Evolutionary conservation across 2,797 vertebrate species (phyloP).

Genomic region (Cryptoprocta ferox): DNA sequence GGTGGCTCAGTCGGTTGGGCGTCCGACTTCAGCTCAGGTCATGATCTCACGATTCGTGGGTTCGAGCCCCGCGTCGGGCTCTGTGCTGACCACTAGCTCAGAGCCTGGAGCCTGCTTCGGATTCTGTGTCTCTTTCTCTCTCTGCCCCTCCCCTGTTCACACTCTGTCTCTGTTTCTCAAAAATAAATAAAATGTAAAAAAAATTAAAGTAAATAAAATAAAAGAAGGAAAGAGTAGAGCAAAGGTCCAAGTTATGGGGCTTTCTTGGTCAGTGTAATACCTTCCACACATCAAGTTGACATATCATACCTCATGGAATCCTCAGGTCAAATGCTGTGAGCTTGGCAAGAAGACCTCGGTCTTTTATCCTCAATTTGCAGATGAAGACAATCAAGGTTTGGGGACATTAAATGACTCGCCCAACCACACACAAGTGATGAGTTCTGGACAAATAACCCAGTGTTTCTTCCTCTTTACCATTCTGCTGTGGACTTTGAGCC

Average conservation of each 20-base stretch:
- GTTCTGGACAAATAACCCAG: neutral
- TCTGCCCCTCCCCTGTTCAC: too few species aligned
- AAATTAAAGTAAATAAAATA: too few species aligned
- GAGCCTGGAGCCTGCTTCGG: too few species aligned
- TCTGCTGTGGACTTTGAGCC: neutral
- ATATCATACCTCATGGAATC: neutral
- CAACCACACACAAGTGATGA: neutral
- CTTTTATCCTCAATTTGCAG: neutral
- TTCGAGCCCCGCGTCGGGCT: too few species aligned
- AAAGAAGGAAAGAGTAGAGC: neutral
- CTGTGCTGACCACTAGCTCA: too few species aligned
- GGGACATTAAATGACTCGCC: neutral
- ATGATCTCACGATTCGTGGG: too few species aligned
- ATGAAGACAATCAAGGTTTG: neutral
- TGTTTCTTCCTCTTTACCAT: neutral
- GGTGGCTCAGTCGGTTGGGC: too few species aligned
- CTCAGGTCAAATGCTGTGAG: neutral
- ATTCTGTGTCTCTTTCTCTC: too few species aligned
- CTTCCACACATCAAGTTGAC: neutral
- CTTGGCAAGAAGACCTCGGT: neutral
- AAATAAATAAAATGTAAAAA: too few species aligned
- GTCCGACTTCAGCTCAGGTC: too few species aligned
- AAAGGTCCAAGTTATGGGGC: neutral
- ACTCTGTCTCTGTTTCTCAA: too few species aligned
- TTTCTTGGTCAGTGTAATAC: neutral